Base-by-base conservation (phyloP, 1,140 invertebrate species). In the Macrobrachium rosenbergii region DNA sequence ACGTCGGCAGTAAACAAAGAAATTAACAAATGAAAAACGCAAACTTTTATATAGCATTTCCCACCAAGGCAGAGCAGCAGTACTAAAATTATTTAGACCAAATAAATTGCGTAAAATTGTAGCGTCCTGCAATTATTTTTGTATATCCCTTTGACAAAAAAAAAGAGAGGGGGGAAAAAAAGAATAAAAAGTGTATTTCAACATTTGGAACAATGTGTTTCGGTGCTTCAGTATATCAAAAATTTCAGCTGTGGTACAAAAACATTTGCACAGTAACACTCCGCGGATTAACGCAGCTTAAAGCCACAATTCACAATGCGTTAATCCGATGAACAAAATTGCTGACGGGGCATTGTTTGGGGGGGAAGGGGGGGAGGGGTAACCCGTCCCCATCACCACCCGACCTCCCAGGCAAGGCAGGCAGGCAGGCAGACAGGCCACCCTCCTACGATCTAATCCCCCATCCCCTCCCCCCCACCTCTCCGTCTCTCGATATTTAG, bases 311-410 rank as follows among this genome's bases (percentile, higher is more conserved):
- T 23, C 69, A 23, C 21, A 16, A 28, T 37, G n/a, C 45, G 12
- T 23, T 82, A 82, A 82, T 82, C 79, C 79, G 63, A n/a, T 69
- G 69, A 82, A 21, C 79, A n/a, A 69, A 69, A 82, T 82, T 69
- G 79, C 62, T 52, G 60, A 52, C 52, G 79, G 64, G 79, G 43
- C 12, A 62, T 62, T 82, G 52, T 37, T 37, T 1, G 28, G 28
- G 52, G 12, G 52, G n/a, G n/a, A n/a, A n/a, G n/a, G n/a, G 52
- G 2, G 52, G 52, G 2, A 52, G 52, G 52, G 12, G 2, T 12
- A 52, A 8, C 52, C 52, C 64, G 2, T 67, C 7, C 28, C 28
- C 28, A 37, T 1, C 28, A 1, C 28, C 28, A 37, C 28, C 28
- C 28, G 28, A 37, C 28, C 28, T 37, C 28, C 28, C 1, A 37